Conservation (phyloP, 2,888 invertebrate species). For the Trypoxylon attenuatum region DNA sequence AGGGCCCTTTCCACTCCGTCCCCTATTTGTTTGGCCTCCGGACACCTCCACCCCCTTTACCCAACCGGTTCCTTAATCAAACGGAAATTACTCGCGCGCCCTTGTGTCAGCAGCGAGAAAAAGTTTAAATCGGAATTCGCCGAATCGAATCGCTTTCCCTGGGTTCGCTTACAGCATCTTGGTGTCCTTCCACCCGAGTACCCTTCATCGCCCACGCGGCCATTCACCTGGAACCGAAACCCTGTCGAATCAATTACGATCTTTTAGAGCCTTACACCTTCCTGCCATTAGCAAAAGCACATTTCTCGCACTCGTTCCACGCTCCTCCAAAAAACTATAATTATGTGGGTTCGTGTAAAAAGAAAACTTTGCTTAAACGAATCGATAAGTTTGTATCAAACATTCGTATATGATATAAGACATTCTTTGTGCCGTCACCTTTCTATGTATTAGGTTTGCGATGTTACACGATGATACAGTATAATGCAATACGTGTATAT, state of each 20-base stretch:
- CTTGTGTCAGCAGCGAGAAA: conserved; percentile 61
- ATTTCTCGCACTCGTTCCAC: conserved; percentile 32
- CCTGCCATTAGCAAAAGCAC: conserved; percentile 23
- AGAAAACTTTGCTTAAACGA: no score
- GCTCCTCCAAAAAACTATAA: no score
- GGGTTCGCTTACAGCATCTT: background rate
- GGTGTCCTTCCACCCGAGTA: conserved; percentile 44
- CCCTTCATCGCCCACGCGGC: conserved; percentile 42
- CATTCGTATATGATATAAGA: no score
- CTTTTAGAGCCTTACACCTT: conserved; percentile 9
- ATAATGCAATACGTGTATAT: no score
- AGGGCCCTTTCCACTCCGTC: conserved; percentile 1
- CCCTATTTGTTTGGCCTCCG: conserved; percentile 16
- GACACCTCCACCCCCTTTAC: conserved; percentile 6
- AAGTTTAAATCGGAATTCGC: conserved; percentile 72
- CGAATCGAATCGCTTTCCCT: conserved; percentile 72
- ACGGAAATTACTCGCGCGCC: conserved; percentile 69
- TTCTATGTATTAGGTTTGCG: no score
- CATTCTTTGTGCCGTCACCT: no score
- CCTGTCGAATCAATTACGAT: conserved; percentile 33
- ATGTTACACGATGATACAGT: no score
- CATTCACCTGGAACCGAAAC: conserved; percentile 32
- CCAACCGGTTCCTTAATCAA: conserved; percentile 57
- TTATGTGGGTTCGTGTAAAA: no score
- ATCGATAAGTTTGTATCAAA: no score